phyloP scores from a whole-genome alignment of 2,888 invertebrate genomes.

The Synanthedon vespiformis region DNA sequence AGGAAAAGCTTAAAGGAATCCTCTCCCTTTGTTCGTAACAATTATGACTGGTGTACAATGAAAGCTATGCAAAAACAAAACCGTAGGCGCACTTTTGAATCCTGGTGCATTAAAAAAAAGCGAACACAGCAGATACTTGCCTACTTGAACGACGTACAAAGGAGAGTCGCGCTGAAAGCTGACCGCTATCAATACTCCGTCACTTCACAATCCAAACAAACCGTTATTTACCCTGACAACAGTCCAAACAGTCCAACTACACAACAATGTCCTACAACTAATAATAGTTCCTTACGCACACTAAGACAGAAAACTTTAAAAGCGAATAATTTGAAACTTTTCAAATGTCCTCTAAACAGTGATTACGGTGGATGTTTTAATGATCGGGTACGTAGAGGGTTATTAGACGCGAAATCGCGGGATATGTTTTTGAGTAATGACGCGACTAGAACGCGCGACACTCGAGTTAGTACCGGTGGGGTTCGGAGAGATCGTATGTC shows the following conservation, averaged over 20 bases:
- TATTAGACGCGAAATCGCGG: constrained; percentile 6
- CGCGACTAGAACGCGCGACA: constrained; percentile 35
- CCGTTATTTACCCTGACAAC: constrained; percentile 28
- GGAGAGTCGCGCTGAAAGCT: constrained; percentile 34
- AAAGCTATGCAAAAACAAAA: constrained; percentile 26
- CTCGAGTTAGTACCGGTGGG: constrained; percentile 53
- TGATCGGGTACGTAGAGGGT: constrained; percentile 8
- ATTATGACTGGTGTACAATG: constrained; percentile 21
- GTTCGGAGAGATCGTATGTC: constrained; percentile 59
- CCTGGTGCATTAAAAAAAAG: constrained; percentile 31
- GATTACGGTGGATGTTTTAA: constrained; percentile 6
- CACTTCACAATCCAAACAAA: constrained; percentile 52
- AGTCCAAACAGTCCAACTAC: constrained; percentile 29
- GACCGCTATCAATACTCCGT: constrained; percentile 34
- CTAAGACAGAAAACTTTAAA: constrained; percentile 12
- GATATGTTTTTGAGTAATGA: constrained; percentile 30
- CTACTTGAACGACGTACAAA: constrained; percentile 56
- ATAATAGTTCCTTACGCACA: constrained; percentile 14
- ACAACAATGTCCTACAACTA: constrained; percentile 18
- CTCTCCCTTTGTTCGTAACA: constrained; percentile 9
- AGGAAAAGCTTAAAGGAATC: not conserved
- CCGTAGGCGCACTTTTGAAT: constrained; percentile 6
- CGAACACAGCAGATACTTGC: constrained; percentile 44
- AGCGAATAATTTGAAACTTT: constrained; percentile 2
- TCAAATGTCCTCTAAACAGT: not conserved